A percentile compares a stretch with the other conserved stretches of the same genome.
phyloP scores from a whole-genome alignment of 2,888 invertebrate genomes.

The Lasius fuliginosus region DNA sequence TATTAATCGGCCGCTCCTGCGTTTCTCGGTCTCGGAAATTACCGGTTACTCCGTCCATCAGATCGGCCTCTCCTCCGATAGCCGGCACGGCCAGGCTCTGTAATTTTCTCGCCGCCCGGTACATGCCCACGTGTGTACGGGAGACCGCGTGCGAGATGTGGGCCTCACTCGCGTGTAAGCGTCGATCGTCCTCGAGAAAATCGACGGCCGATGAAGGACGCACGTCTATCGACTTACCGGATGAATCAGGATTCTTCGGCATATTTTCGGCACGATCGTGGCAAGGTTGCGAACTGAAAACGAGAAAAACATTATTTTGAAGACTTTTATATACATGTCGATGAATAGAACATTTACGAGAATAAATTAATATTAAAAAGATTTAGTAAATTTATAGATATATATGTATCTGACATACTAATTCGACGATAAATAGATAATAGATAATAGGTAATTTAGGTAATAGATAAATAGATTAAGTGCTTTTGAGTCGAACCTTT shows the following conservation, averaged over 20 bases:
- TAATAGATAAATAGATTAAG: too few relatives aligned
- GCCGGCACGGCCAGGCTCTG: constrained; percentile 75
- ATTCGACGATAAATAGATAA: background rate
- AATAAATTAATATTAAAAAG: background rate
- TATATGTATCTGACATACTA: background rate
- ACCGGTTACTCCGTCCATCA: constrained; percentile 73
- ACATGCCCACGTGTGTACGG: constrained; percentile 69
- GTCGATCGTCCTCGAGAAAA: constrained; percentile 34
- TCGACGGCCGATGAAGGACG: constrained; percentile 42
- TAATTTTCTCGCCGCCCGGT: constrained; percentile 83
- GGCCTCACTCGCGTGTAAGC: constrained; percentile 26
- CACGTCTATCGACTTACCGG: background rate
- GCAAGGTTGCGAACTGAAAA: background rate
- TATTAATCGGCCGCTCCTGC: constrained; percentile 78
- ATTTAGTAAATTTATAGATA: background rate
- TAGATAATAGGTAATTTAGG: too few relatives aligned
- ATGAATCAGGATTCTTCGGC: constrained; percentile 14
- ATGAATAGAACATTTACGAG: background rate
- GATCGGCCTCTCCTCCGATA: constrained; percentile 72
- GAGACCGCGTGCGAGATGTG: constrained; percentile 18
- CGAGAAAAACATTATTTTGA: background rate
- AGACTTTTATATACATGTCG: background rate
- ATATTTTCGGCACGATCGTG: background rate
- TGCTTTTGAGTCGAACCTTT: background rate
- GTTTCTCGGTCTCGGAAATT: constrained; percentile 80